Percentiles rank a stretch among this genome's conserved stretches.
Conservation (phyloP, 2,797 vertebrate genomes). For the Acipenser ruthenus region DNA sequence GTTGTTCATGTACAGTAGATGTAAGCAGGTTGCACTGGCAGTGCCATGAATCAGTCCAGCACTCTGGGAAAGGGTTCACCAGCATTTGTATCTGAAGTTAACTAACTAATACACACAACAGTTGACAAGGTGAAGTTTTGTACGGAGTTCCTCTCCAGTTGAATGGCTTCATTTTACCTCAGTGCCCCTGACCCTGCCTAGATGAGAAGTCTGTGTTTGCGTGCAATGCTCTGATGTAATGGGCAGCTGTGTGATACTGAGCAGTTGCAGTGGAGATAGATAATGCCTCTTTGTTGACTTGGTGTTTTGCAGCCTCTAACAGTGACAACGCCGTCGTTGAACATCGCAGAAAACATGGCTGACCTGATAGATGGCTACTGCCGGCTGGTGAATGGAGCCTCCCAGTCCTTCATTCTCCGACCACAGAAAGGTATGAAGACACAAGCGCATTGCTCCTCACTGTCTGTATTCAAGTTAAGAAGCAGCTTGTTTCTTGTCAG, state of each 20-base stretch:
- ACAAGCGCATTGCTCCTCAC: too few relatives aligned
- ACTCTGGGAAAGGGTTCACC: too few relatives aligned
- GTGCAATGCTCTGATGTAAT: slow-evolving; percentile 42
- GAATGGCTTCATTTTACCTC: not conserved
- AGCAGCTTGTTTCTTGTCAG: too few relatives aligned
- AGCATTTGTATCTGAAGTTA: too few relatives aligned
- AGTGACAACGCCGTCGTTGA: slow-evolving; percentile 87
- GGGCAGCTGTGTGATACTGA: slow-evolving; percentile 51
- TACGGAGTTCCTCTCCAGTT: not conserved
- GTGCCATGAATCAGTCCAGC: too few relatives aligned
- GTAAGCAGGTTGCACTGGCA: too few relatives aligned
- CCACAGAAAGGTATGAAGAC: slow-evolving; percentile 81
- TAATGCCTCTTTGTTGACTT: slow-evolving; percentile 56
- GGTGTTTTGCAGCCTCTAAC: slow-evolving; percentile 76
- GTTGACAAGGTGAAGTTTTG: too few relatives aligned
- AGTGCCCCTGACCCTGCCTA: not conserved
- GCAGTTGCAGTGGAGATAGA: slow-evolving; percentile 38
- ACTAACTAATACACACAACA: too few relatives aligned
- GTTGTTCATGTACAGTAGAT: too few relatives aligned
- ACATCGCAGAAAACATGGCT: slow-evolving; percentile 92
- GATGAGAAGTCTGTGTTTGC: slow-evolving; percentile 4
- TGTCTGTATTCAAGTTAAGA: too few relatives aligned
- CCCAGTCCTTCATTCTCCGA: slow-evolving; percentile 84
- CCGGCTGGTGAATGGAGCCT: slow-evolving; percentile 78
- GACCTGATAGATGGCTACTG: slow-evolving; percentile 96